These are phyloP conservation scores for Opisthocomus hoazin DNA, from an alignment of 2,113 vertebrate genomes.

Conservation along the genomic window DNA sequence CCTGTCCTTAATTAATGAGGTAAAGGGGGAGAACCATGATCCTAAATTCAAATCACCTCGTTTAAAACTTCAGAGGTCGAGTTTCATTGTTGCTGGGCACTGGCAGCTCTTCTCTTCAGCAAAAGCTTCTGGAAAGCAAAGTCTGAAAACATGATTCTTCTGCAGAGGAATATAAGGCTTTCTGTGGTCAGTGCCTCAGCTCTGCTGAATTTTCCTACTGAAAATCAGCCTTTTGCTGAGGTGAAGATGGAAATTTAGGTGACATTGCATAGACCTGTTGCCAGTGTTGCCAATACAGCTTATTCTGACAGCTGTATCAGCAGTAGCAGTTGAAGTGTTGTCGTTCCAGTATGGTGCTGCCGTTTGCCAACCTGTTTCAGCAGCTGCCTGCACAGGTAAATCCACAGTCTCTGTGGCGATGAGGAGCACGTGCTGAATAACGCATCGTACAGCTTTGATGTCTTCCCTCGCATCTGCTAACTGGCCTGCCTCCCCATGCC, in stretches of 20 bases:
- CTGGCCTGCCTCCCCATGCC: neutral
- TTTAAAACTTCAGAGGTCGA: neutral
- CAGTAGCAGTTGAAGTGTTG: neutral
- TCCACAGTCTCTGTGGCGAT: neutral
- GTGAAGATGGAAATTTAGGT: neutral
- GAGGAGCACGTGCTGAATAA: neutral
- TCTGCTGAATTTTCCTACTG: neutral
- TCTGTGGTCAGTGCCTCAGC: neutral
- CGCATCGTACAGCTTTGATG: neutral
- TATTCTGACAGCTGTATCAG: neutral
- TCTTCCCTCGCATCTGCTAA: neutral
- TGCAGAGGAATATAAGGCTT: neutral
- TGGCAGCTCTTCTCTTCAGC: neutral
- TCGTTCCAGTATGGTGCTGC: neutral
- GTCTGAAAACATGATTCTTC: neutral
- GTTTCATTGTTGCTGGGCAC: neutral
- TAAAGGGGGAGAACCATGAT: neutral
- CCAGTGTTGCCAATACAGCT: neutral
- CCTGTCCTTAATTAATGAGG: neutral
- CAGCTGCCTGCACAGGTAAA: neutral
- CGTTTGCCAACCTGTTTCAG: neutral
- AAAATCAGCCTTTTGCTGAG: neutral
- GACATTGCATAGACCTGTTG: neutral
- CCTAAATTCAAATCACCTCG: neutral
- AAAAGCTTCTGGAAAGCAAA: neutral